These are phyloP conservation scores for Brachyopa scutellaris DNA, from an alignment of 2,888 invertebrate species.

Conservation along the genomic window DNA sequence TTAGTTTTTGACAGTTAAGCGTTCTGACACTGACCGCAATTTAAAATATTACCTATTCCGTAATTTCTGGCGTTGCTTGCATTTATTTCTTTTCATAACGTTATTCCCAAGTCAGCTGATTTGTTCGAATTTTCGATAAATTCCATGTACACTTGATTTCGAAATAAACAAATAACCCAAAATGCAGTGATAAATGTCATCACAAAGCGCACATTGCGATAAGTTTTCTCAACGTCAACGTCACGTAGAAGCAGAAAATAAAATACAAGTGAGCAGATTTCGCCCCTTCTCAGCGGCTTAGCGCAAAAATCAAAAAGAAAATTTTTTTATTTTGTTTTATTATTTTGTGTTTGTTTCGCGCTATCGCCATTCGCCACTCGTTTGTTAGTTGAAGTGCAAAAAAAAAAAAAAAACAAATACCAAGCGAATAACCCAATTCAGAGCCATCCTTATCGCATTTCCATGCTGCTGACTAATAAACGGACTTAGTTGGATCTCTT, in stretches of 20 bases:
- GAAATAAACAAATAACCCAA: constrained; percentile 60
- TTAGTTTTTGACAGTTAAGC: too few species aligned
- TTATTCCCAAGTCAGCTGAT: constrained; percentile 43
- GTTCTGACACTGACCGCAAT: too few species aligned
- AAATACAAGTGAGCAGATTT: constrained; percentile 44
- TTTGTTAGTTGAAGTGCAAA: background rate
- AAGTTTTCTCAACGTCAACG: constrained; percentile 69
- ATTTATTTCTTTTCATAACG: background rate
- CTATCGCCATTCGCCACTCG: constrained; percentile 29
- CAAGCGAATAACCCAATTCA: background rate
- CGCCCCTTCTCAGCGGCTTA: constrained; percentile 36
- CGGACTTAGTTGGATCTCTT: constrained; percentile 19
- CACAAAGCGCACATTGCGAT: constrained; percentile 25
- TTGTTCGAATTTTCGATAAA: constrained; percentile 21
- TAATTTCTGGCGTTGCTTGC: too few species aligned
- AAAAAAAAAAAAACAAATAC: constrained; percentile 5
- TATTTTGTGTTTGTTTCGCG: constrained; percentile 61
- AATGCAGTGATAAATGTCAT: constrained; percentile 57
- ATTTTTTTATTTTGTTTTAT: constrained; percentile 59
- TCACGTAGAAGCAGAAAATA: constrained; percentile 41
- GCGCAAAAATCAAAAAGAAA: constrained; percentile 34
- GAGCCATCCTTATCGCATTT: constrained; percentile 53
- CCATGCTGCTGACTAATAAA: constrained; percentile 54
- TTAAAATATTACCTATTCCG: too few species aligned
- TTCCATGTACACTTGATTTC: constrained; percentile 29